Percentiles rank a stretch among this genome's conserved stretches.
Conservation (phyloP, 2,113 vertebrate genomes). For the Poicephalus meyeri region DNA sequence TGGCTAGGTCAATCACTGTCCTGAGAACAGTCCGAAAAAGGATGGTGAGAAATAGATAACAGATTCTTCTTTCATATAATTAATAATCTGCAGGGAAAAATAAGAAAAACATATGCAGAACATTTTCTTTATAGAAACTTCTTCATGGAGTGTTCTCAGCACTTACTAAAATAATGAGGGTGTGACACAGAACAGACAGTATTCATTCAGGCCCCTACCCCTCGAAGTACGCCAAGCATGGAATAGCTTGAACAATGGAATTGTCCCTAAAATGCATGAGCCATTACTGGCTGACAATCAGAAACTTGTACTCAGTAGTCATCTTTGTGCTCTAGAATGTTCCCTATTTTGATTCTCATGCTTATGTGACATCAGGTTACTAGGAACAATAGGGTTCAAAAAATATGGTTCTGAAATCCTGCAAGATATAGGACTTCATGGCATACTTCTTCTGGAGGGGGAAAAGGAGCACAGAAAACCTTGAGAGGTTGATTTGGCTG, state of each 20-base stretch:
- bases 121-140: not conserved
- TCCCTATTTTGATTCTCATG: not conserved
- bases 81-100: not conserved
- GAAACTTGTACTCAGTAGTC: not conserved
- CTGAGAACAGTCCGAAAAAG: not conserved
- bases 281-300: not conserved
- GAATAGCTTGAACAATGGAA: not conserved
- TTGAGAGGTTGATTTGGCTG: not conserved
- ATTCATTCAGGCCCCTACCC: not conserved
- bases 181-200: not conserved
- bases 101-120: not conserved
- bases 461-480: not conserved
- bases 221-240: accelerated
- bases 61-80: not conserved
- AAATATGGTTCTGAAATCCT: not conserved
- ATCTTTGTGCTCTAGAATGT: not conserved
- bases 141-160: not conserved
- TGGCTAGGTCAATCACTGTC: not conserved
- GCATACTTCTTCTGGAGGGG: not conserved
- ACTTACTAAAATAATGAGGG: not conserved
- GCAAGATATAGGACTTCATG: not conserved
- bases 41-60: not conserved
- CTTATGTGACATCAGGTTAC: not conserved
- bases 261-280: not conserved
- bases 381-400: not conserved